Conservation (phyloP, 2,113 vertebrate genomes). For the Channa maculata region DNA sequence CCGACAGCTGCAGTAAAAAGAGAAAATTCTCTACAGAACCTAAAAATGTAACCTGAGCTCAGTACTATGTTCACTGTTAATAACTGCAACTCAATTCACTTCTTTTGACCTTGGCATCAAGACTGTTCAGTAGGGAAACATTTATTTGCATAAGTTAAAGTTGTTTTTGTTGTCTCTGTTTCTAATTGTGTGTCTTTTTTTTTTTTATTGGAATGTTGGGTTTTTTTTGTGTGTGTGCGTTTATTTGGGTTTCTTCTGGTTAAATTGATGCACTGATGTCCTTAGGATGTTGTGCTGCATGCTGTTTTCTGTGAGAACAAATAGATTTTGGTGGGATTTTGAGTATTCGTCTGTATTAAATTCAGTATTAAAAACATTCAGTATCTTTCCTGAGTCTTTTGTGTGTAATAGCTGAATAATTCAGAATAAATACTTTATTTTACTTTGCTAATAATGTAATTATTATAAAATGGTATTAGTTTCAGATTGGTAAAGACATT, state of each 20-base stretch:
- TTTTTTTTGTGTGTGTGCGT: neutral
- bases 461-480: conserved; percentile 24
- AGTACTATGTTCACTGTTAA: conserved; percentile 24
- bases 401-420: neutral
- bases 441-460: no score
- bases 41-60: conserved; percentile 30
- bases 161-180: conserved; percentile 29
- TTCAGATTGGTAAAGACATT: conserved; percentile 19
- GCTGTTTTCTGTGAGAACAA: conserved; percentile 17
- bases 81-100: conserved; percentile 18
- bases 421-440: no score
- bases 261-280: conserved; percentile 22
- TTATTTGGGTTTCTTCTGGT: conserved; percentile 20
- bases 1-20: conserved; percentile 34
- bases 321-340: conserved; percentile 33
- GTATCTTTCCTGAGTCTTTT: conserved; percentile 26
- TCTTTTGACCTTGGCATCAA: conserved; percentile 6
- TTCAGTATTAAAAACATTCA: conserved; percentile 27
- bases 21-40: conserved; percentile 39
- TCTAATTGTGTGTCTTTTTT: conserved; percentile 32
- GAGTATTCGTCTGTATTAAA: conserved; percentile 59
- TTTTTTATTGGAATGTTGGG: neutral
- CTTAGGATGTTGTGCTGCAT: neutral
- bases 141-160: conserved; percentile 18
- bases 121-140: neutral